phyloP scores from a whole-genome alignment of 2,113 vertebrate species.

The Labeo catla region DNA sequence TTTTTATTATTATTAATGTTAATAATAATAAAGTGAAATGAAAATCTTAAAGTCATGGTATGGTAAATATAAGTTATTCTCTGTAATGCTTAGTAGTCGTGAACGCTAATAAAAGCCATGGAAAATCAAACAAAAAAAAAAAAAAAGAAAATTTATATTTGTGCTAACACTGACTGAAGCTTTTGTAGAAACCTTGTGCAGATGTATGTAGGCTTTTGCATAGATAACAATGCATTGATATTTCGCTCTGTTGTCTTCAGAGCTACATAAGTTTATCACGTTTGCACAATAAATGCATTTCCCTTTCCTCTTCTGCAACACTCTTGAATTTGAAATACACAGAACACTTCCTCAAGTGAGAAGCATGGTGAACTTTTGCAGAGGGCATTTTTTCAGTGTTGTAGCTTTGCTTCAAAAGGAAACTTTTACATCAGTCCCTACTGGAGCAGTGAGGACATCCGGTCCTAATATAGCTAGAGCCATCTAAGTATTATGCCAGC shows the following conservation, averaged over 20 bases:
- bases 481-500: constrained; percentile 32
- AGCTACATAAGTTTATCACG: not conserved
- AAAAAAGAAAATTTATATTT: not conserved
- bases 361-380: not conserved
- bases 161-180: not conserved
- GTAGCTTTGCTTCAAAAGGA: constrained; percentile 11
- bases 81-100: not conserved
- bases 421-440: not conserved
- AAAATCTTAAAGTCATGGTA: not conserved
- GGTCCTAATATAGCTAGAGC: constrained; percentile 42
- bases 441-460: not conserved
- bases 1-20: no score
- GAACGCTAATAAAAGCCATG: not conserved
- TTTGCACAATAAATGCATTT: constrained; percentile 15
- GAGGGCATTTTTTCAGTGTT: not conserved
- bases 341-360: not conserved
- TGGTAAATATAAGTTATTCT: not conserved
- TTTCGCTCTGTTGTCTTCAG: not conserved
- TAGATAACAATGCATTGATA: not conserved
- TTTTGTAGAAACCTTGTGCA: not conserved
- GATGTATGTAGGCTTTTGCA: not conserved
- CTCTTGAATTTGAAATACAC: not conserved
- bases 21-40: not conserved
- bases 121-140: not conserved
- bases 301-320: not conserved